Conservation (phyloP, 1,140 invertebrate genomes). For the Drosophila nikananu region DNA sequence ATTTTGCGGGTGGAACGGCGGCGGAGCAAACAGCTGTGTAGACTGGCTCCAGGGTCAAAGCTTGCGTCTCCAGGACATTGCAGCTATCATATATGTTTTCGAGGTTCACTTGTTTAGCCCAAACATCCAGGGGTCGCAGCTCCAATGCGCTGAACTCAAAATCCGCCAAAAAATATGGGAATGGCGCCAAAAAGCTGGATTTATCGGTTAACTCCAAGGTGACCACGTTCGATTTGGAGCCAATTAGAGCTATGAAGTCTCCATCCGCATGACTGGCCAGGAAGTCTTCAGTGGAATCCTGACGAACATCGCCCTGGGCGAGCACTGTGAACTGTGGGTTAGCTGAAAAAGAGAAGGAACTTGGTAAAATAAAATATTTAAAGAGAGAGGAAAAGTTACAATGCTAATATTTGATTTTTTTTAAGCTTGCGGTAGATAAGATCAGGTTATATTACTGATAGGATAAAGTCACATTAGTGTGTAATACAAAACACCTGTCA, state of each 20-base stretch:
- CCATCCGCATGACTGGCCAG: conserved; percentile 21
- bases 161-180: conserved; percentile 46
- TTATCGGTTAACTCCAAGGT: conserved; percentile 61
- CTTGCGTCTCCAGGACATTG: conserved; percentile 59
- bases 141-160: not conserved
- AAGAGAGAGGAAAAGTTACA: too few species aligned
- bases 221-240: conserved; percentile 43
- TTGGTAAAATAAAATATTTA: not conserved
- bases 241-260: conserved; percentile 41
- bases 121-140: conserved; percentile 39
- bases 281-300: conserved; percentile 60
- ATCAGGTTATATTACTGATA: not conserved
- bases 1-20: conserved; percentile 28
- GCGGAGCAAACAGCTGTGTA: conserved; percentile 48
- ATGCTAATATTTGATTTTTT: too few species aligned
- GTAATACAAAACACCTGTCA: not conserved
- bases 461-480: not conserved
- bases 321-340: conserved; percentile 32
- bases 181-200: not conserved
- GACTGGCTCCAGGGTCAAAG: conserved; percentile 45
- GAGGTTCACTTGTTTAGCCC: conserved; percentile 45
- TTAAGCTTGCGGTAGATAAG: not conserved
- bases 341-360: not conserved
- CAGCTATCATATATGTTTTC: conserved; percentile 42
- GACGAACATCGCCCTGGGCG: conserved; percentile 25